Percentiles rank a stretch among this genome's conserved stretches.
Evolutionary conservation across 53 echinoderm and acorn worm genomes (phyloP).

Genomic region (Actinopyga echinites): DNA sequence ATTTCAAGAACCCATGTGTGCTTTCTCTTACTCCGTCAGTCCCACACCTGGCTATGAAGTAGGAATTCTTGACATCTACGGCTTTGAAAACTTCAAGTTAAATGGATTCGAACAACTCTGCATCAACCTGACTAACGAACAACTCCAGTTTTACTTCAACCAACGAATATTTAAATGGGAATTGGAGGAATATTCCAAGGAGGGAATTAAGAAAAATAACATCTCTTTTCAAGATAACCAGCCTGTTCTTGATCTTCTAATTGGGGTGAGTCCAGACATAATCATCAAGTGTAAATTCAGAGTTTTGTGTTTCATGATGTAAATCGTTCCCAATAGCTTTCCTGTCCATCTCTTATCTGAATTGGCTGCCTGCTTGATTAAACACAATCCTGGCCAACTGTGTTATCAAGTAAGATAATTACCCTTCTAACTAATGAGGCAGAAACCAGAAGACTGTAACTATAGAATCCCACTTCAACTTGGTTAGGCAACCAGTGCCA

Average conservation of each 20-base stretch:
- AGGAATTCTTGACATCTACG: constrained; percentile 96
- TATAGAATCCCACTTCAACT: no score
- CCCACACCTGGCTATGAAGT: constrained; percentile 70
- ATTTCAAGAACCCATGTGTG: background rate
- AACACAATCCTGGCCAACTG: no score
- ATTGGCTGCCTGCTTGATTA: no score
- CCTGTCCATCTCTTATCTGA: no score
- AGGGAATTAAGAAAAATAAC: constrained; percentile 80
- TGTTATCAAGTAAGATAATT: no score
- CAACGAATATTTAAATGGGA: constrained; percentile 99
- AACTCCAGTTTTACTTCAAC: constrained; percentile 96
- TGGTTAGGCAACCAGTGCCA: no score
- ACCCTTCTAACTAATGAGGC: no score
- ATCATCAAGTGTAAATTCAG: no score
- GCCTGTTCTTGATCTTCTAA: constrained; percentile 77
- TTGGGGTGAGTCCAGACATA: constrained; percentile 75
- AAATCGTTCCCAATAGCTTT: no score
- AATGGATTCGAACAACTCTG: constrained; percentile 98
- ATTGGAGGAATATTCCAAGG: constrained; percentile 82
- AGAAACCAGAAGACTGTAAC: no score
- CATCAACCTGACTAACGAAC: constrained; percentile 96
- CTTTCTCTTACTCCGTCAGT: constrained; percentile 41
- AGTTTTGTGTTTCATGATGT: no score
- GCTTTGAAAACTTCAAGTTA: constrained; percentile 86
- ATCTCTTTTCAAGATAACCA: constrained; percentile 94